Evolutionary conservation across 2,888 invertebrate species (phyloP), one percentile per base, ranked within the genome.

Genomic region (Agrilus biguttatus): DNA sequence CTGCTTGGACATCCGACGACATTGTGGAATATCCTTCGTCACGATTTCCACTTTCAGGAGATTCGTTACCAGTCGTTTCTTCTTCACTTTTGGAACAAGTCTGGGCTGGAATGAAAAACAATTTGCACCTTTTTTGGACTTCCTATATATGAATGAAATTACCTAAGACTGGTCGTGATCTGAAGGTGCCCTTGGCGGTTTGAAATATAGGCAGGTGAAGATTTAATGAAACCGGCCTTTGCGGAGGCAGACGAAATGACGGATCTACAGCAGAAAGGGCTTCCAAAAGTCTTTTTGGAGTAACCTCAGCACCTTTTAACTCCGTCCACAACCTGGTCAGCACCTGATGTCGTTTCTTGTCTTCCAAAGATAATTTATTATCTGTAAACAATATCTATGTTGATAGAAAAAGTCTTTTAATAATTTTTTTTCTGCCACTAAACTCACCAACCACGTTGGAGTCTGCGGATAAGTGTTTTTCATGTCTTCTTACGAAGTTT

Each of bases 1-100:
- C 82, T 1, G 79, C 79, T 62, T 84, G 83, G 1, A 83, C 82
- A 59, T 85, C 85, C 48, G 83, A 83, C 10, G 84, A 84, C 84
- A 85, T 85, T 5, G 85, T 85, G 46, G 84, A 84, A 64, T 85
- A 85, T 14, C 84, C 85, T 61, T 85, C 85, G 68, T 85, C 85
- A 52, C 83, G 74, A 51, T 82, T 82, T 36, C 81, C 81, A 54
- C 81, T 81, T 56, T 82, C 82, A 0, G 82, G 82, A 47, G 82
- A 81, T 60, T 83, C 82, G 50, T 77, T 80, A 12, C 79, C 81
- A 2, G 61, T 61, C 23, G 76, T 80, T 54, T 79, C 79, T 47
- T 79, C 77, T 43, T 72, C 76, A 45, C 77, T 76, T 49, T 66
- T 67, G 37, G 60, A 63, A 49, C 60, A 60, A 12, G 60, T 57